Evolutionary conservation across 2,797 vertebrate species (phyloP).

Genomic region (Lepidocolaptes lacrymiger): DNA sequence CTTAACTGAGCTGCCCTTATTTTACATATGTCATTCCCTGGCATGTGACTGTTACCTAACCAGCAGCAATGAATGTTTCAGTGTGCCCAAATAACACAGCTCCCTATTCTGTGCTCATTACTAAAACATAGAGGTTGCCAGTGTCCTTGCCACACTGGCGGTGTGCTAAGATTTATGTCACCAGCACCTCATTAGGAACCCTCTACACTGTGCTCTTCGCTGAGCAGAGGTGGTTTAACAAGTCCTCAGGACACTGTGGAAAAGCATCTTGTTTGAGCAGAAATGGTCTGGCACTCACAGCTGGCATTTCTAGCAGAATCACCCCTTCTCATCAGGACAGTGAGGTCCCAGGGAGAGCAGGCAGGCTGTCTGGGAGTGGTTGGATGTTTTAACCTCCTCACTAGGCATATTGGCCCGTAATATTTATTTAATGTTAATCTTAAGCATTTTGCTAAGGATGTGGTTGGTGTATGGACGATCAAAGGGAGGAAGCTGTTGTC

Average conservation of each 20-base stretch:
- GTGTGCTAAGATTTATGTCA: neutral
- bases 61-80: conserved; percentile 41
- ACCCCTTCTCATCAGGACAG: neutral
- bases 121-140: conserved; percentile 4
- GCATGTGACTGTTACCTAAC: conserved; percentile 20
- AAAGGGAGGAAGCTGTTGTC: neutral
- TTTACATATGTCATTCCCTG: neutral
- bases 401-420: neutral
- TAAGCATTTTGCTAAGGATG: neutral
- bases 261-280: neutral
- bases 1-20: neutral
- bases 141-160: neutral
- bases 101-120: neutral
- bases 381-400: neutral
- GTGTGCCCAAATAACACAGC: neutral
- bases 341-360: neutral
- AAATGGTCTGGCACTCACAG: neutral
- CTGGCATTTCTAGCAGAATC: neutral
- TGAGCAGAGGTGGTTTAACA: neutral
- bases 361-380: neutral
- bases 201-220: neutral
- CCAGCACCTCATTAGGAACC: neutral
- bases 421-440: neutral
- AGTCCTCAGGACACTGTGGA: neutral
- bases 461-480: neutral